Conservation (phyloP, 2,797 vertebrate genomes). For the Erethizon dorsatum region DNA sequence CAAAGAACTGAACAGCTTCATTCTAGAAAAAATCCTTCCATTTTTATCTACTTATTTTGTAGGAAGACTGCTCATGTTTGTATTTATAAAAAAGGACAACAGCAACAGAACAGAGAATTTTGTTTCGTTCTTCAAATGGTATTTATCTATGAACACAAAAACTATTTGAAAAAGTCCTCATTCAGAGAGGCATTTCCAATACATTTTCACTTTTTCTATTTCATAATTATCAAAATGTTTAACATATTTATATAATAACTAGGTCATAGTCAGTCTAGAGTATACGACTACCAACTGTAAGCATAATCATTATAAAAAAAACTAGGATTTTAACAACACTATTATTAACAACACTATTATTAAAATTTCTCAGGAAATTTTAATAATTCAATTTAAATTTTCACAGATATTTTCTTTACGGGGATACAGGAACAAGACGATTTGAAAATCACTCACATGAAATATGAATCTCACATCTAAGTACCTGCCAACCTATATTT, state of each 20-base stretch:
- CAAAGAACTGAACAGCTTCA: neutral
- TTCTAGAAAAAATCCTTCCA: neutral
- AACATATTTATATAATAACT: neutral
- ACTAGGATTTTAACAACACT: neutral
- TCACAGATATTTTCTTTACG: neutral
- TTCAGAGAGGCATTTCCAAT: neutral
- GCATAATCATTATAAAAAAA: neutral
- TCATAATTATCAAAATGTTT: conserved; percentile 24
- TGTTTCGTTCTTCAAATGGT: conserved; percentile 14
- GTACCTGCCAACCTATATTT: conserved; percentile 8
- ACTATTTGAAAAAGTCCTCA: neutral
- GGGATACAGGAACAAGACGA: neutral
- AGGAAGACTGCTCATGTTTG: neutral
- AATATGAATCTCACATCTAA: neutral
- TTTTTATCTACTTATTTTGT: conserved; percentile 19
- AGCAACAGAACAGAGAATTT: neutral
- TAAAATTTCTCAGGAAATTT: neutral
- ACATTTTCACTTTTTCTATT: neutral
- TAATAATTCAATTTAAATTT: neutral
- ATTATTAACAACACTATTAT: neutral
- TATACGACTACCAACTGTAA: neutral
- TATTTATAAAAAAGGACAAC: neutral
- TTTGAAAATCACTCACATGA: neutral
- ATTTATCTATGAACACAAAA: neutral
- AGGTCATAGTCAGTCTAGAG: neutral